A percentile compares a stretch with the other conserved stretches of the same genome.
Conservation (phyloP, 2,113 vertebrate species). For the Vulpes lagopus region DNA sequence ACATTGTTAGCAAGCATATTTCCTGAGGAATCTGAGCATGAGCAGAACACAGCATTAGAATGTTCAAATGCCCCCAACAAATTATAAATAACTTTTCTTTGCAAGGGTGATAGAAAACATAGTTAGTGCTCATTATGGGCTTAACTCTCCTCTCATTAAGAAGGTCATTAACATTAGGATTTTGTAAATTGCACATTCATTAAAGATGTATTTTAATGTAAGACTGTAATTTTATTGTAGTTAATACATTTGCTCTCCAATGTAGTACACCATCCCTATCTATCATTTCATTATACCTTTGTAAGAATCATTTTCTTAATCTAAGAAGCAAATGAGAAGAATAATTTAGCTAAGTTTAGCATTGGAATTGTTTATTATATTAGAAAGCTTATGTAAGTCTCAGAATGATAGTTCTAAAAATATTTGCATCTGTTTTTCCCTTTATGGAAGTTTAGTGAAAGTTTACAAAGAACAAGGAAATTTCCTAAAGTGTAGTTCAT, state of each 20-base stretch:
- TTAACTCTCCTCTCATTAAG: conserved; percentile 42
- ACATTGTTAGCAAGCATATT: not conserved
- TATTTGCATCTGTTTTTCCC: not conserved
- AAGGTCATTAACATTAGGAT: conserved; percentile 48
- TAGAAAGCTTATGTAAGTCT: not conserved
- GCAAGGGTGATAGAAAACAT: not conserved
- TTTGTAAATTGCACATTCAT: conserved; percentile 63
- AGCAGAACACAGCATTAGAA: conserved; percentile 19
- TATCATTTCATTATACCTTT: not conserved
- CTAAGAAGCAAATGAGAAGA: conserved; percentile 5
- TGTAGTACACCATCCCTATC: not conserved
- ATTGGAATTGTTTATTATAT: conserved; percentile 2
- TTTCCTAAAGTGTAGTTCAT: not conserved
- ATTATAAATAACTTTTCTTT: conserved; percentile 16
- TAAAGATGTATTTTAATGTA: conserved; percentile 12
- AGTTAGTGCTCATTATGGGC: not conserved
- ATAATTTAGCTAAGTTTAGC: not conserved
- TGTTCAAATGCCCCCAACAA: not conserved
- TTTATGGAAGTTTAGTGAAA: not conserved
- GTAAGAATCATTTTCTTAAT: conserved; percentile 26
- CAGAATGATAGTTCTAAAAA: conserved; percentile 49
- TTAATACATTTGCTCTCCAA: conserved; percentile 27
- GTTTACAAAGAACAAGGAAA: not conserved
- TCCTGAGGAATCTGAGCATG: not conserved
- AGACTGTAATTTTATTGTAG: not conserved